Evolutionary conservation across 1,140 invertebrate genomes (phyloP).

Genomic region (Onthophagus taurus): DNA sequence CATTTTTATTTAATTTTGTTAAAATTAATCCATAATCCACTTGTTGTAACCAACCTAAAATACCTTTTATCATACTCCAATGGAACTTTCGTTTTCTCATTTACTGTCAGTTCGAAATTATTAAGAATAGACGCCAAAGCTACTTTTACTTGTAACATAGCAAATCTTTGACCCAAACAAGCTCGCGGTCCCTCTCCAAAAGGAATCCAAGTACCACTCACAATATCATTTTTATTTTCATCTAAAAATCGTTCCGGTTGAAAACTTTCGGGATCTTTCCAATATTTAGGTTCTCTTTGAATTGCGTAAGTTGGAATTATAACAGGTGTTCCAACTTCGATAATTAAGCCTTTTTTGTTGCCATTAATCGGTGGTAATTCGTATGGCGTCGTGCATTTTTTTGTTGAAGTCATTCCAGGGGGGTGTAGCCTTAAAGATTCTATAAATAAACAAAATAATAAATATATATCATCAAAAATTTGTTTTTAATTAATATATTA

Average conservation of each 20-base stretch:
- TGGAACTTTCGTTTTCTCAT: constrained; percentile 8
- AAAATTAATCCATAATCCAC: constrained; percentile 5
- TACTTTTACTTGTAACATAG: constrained; percentile 5
- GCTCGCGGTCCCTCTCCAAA: constrained; percentile 47
- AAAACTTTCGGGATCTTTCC: constrained; percentile 46
- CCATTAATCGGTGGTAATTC: constrained; percentile 13
- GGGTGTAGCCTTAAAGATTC: constrained; percentile 29
- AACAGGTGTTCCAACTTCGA: constrained; percentile 31
- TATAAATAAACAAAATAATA: constrained; percentile 16
- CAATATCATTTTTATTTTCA: constrained; percentile 19
- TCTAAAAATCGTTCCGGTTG: constrained; percentile 49
- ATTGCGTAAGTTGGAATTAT: constrained; percentile 19
- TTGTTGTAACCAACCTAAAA: constrained; percentile 4
- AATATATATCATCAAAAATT: constrained; percentile 2
- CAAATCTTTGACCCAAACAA: constrained; percentile 38
- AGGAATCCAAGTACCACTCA: constrained; percentile 38
- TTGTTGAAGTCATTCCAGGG: constrained; percentile 25
- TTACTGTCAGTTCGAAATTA: constrained; percentile 8
- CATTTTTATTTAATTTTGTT: not conserved
- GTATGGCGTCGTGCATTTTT: constrained; percentile 29
- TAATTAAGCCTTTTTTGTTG: not conserved
- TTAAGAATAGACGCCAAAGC: not conserved
- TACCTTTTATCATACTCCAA: constrained; percentile 1
- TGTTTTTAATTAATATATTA: constrained; percentile 4
- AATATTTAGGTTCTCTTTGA: constrained; percentile 37